Evolutionary conservation across 2,888 invertebrate species (phyloP).

Genomic region (Oscheius sp.): DNA sequence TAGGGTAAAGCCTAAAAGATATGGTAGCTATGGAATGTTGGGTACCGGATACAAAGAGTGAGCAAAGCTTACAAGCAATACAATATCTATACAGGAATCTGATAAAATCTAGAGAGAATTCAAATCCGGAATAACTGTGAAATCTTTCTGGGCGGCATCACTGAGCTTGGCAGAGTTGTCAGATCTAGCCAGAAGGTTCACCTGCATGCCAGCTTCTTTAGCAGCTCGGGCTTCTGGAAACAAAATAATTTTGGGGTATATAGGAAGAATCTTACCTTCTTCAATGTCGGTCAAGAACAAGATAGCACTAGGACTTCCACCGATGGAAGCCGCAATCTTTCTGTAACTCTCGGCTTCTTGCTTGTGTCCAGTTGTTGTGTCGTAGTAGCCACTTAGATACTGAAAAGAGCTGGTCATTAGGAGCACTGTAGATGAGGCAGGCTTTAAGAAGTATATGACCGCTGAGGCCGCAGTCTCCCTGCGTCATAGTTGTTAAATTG

Average conservation of each 20-base stretch:
- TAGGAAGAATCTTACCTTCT: slow-evolving; percentile 78
- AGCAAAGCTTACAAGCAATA: background rate
- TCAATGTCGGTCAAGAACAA: slow-evolving; percentile 88
- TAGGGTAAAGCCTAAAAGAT: background rate
- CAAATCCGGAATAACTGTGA: slow-evolving; percentile 35
- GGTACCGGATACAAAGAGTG: background rate
- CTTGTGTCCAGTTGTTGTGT: slow-evolving; percentile 87
- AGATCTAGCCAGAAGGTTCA: slow-evolving; percentile 82
- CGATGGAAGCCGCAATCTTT: slow-evolving; percentile 82
- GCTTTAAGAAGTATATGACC: too few relatives aligned
- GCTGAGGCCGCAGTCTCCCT: too few relatives aligned
- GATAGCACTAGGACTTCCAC: slow-evolving; percentile 80
- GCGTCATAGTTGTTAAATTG: background rate
- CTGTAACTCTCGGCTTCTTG: slow-evolving; percentile 84
- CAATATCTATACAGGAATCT: background rate
- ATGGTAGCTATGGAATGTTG: slow-evolving; percentile 14
- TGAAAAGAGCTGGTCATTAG: slow-evolving; percentile 66
- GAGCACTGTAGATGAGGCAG: too few relatives aligned
- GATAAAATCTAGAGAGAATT: background rate
- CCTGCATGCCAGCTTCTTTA: slow-evolving; percentile 81
- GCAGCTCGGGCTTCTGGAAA: slow-evolving; percentile 86
- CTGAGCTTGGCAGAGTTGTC: slow-evolving; percentile 82
- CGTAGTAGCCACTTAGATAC: slow-evolving; percentile 85
- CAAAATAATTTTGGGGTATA: too few relatives aligned
- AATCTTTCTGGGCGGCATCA: slow-evolving; percentile 76